Percentiles rank a stretch among this genome's conserved stretches.
Evolutionary conservation across 2,113 vertebrate species (phyloP).

Genomic region (Sceloporus tristichus): DNA sequence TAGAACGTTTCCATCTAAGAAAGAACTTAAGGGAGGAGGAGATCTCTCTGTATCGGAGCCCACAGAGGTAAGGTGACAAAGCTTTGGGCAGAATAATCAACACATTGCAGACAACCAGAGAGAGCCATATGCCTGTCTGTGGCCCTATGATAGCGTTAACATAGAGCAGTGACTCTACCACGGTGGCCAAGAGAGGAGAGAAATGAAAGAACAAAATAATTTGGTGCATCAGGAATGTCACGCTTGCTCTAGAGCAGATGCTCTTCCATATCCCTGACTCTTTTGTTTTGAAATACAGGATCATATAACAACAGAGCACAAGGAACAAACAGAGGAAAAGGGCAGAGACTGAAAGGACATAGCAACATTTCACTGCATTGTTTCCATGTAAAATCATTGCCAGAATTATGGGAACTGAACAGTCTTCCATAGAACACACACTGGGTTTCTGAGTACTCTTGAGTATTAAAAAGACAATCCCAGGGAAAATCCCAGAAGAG

Average conservation of each 20-base stretch:
- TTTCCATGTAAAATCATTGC: conserved; percentile 76
- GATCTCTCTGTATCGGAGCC: conserved; percentile 81
- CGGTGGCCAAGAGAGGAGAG: conserved; percentile 77
- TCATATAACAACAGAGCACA: conserved; percentile 78
- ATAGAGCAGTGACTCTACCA: conserved; percentile 75
- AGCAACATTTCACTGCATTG: conserved; percentile 72
- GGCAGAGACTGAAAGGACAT: conserved; percentile 70
- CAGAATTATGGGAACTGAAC: conserved; percentile 77
- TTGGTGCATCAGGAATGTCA: conserved; percentile 84
- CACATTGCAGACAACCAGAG: conserved; percentile 78
- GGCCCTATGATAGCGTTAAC: conserved; percentile 53
- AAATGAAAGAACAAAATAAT: conserved; percentile 81
- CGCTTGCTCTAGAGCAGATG: conserved; percentile 77
- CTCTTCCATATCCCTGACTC: conserved; percentile 77
- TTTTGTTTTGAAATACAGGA: conserved; percentile 80
- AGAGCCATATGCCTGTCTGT: conserved; percentile 74
- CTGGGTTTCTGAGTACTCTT: conserved; percentile 65
- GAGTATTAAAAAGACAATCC: conserved; percentile 73
- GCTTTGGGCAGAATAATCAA: conserved; percentile 81
- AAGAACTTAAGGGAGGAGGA: conserved; percentile 73
- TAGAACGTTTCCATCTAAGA: conserved; percentile 66
- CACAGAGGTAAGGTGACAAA: conserved; percentile 80
- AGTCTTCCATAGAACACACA: conserved; percentile 69
- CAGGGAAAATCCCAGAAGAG: conserved; percentile 70
- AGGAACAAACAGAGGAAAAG: conserved; percentile 78